Percentiles rank a stretch among this genome's conserved stretches.
phyloP scores from a whole-genome alignment of 1,140 invertebrate genomes.

The Mamestra configurata region DNA sequence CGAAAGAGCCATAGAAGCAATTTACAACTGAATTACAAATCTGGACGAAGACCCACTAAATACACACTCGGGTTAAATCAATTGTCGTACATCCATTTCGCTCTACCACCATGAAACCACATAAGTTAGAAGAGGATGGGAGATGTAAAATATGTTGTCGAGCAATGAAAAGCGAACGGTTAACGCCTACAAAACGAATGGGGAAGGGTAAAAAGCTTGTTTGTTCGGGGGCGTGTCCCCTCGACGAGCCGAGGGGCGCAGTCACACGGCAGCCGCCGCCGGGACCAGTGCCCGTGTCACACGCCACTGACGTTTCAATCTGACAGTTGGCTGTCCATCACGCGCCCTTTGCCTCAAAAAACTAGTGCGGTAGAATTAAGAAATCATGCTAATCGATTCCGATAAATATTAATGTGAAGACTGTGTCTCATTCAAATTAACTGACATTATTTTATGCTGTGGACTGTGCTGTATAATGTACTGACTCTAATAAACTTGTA shows the following conservation, averaged over 20 bases:
- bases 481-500: slow-evolving; percentile 39
- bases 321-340: slow-evolving; percentile 71
- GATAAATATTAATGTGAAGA: slow-evolving; percentile 71
- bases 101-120: slow-evolving; percentile 1
- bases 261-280: slow-evolving; percentile 74
- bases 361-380: slow-evolving; percentile 63
- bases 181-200: slow-evolving; percentile 73
- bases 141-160: slow-evolving; percentile 55
- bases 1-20: slow-evolving; percentile 80
- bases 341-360: slow-evolving; percentile 52
- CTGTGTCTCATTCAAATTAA: slow-evolving; percentile 60
- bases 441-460: slow-evolving; percentile 34
- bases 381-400: slow-evolving; percentile 64
- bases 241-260: slow-evolving; percentile 61
- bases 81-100: slow-evolving; percentile 68
- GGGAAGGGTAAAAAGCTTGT: slow-evolving; percentile 79
- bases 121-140: slow-evolving; percentile 58
- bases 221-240: slow-evolving; percentile 79
- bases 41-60: slow-evolving; percentile 80
- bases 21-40: slow-evolving; percentile 87
- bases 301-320: slow-evolving; percentile 70
- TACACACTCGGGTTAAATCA: slow-evolving; percentile 85
- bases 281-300: slow-evolving; percentile 65
- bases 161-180: slow-evolving; percentile 67
- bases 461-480: slow-evolving; percentile 41